Conservation (phyloP, 2,113 vertebrate genomes). For the Alligator sinensis region DNA sequence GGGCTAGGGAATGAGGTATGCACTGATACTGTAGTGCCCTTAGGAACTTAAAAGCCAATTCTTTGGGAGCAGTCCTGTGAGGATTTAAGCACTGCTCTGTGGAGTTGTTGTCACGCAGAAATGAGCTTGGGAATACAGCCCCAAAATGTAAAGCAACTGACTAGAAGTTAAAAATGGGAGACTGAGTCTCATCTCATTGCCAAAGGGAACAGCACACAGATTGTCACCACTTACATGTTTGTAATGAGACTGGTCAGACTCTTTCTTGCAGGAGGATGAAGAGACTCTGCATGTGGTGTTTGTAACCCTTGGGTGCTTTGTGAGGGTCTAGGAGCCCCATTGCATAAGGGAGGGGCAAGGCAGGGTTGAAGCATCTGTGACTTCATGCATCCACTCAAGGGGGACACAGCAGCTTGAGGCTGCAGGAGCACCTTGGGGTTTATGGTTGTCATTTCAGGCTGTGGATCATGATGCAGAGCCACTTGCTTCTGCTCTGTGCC, state of each 20-base stretch:
- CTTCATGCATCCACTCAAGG: neutral
- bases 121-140: neutral
- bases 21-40: no score
- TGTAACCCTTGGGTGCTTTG: neutral
- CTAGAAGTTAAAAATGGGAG: neutral
- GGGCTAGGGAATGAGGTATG: neutral
- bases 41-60: no score
- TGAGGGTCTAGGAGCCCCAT: neutral
- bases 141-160: neutral
- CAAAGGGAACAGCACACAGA: neutral
- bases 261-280: neutral
- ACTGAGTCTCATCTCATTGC: neutral
- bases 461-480: no score
- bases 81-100: no score
- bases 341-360: neutral
- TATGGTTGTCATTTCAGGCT: no score
- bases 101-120: neutral
- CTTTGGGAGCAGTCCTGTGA: no score
- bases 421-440: no score
- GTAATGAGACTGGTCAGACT: neutral
- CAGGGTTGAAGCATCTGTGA: neutral
- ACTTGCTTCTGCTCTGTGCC: neutral
- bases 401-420: neutral
- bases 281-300: neutral
- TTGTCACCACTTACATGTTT: neutral